Conservation (phyloP, 2,113 vertebrate genomes). For the Anthoscopus minutus region DNA sequence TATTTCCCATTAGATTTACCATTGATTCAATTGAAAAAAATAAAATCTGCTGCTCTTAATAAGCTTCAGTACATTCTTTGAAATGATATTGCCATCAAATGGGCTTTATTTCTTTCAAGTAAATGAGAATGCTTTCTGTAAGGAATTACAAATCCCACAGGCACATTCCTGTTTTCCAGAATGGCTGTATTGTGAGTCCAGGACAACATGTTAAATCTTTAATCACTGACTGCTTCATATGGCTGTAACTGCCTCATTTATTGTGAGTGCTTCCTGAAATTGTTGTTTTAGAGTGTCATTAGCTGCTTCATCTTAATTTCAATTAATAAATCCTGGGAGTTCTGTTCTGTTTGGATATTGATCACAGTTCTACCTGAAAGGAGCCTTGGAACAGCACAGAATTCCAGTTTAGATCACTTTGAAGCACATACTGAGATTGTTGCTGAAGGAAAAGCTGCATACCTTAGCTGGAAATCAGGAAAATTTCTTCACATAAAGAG, state of each 20-base stretch:
- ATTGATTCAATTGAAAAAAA: neutral
- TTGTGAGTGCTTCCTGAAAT: neutral
- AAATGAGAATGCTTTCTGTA: neutral
- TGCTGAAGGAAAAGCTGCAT: neutral
- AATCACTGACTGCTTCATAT: neutral
- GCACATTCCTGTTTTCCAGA: neutral
- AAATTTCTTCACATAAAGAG: no score
- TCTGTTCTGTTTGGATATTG: neutral
- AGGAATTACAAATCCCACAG: conserved; percentile 1
- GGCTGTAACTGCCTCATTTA: neutral
- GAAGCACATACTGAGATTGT: neutral
- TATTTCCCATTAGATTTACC: neutral
- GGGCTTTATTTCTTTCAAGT: neutral
- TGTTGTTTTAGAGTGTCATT: neutral
- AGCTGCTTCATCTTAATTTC: neutral
- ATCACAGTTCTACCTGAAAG: neutral
- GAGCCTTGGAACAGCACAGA: neutral
- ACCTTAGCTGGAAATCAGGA: neutral
- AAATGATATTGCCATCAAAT: neutral
- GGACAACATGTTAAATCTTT: neutral
- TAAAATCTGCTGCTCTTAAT: neutral
- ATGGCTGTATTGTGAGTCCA: neutral
- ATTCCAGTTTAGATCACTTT: neutral
- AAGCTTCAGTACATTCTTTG: neutral
- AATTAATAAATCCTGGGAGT: neutral